Evolutionary conservation across 2,113 vertebrate genomes (phyloP).

Genomic region (Entelurus aequoreus): DNA sequence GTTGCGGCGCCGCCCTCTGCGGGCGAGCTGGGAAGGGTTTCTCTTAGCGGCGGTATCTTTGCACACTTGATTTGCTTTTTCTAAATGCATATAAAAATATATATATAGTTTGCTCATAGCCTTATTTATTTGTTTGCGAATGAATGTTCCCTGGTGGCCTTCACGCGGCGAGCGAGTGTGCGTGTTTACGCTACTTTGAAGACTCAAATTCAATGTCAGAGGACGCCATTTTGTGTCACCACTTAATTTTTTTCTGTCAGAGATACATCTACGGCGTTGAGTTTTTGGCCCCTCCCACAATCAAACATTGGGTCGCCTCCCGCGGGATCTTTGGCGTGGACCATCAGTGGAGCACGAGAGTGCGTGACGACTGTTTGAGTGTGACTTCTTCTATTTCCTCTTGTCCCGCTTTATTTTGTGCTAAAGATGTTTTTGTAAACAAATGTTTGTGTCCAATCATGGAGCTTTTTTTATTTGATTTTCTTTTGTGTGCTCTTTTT

Average conservation of each 20-base stretch:
- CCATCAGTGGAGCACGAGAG: too few species aligned
- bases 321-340: constrained; percentile 1
- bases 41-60: constrained; percentile 53
- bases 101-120: constrained; percentile 63
- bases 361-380: background rate
- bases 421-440: constrained; percentile 57
- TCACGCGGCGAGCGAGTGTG: constrained; percentile 22
- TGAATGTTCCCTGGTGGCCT: constrained; percentile 65
- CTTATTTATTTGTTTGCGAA: constrained; percentile 75
- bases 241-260: too few species aligned
- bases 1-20: background rate
- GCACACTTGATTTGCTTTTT: constrained; percentile 53
- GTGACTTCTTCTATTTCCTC: constrained; percentile 23
- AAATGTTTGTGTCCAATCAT: constrained; percentile 59
- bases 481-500: constrained; percentile 51
- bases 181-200: background rate
- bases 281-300: too few species aligned
- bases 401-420: constrained; percentile 38
- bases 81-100: constrained; percentile 47
- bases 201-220: too few species aligned
- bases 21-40: constrained; percentile 30
- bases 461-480: constrained; percentile 64
- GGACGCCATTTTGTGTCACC: background rate
- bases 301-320: background rate
- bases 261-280: too few species aligned